Evolutionary conservation across 2,113 vertebrate genomes (phyloP), one percentile per base, ranked within the genome.

Genomic region (Phaetusa simplex): DNA sequence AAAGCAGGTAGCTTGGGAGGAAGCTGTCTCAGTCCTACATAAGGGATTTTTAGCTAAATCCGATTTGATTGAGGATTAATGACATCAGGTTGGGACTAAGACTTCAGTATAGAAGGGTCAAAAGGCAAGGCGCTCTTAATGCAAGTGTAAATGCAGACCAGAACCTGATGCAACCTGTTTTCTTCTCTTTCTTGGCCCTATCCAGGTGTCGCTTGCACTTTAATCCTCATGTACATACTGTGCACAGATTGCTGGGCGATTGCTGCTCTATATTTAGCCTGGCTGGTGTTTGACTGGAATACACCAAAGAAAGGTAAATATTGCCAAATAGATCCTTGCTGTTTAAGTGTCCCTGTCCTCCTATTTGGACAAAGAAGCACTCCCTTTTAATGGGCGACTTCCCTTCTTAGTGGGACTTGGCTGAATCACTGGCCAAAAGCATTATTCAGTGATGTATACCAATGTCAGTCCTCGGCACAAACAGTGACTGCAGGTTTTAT

Each of bases 201-300:
- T 73, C 12, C 17, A 99, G 99, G 99, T 95, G 85, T 97, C 56
- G 95, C 95, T 49, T 99, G 99, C 97, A 99, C 99, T 4, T 66
- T 98, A 91, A 96, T 99, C 93, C 97, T 99, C 79, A 87, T 99
- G 94, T 99, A 99, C 97, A 98, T 98, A n/a, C 99, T 99, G 96
- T 99, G 99, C 95, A 99, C 99, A 7, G 99, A 99, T 82, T 99
- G 98, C 97, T 99, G 99, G 99, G 96, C 98, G 2, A 98, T 99
- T 21, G 97, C 99, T 7, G 99, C 98, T 82, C 83, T 99, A 3
- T 99, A 99, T 97, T 98, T 98, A 17, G 98, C 99, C 86, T 99
- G 99, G 99, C 98, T 99, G 92, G 99, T 98, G 23, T 97, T 99
- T 55, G 99, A 99, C 98, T 99, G 99, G 99, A 99, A 99, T 96